Evolutionary conservation across 2,113 vertebrate species (phyloP), one percentile per base, ranked within the genome.

Genomic region (Syngnathus typhle): DNA sequence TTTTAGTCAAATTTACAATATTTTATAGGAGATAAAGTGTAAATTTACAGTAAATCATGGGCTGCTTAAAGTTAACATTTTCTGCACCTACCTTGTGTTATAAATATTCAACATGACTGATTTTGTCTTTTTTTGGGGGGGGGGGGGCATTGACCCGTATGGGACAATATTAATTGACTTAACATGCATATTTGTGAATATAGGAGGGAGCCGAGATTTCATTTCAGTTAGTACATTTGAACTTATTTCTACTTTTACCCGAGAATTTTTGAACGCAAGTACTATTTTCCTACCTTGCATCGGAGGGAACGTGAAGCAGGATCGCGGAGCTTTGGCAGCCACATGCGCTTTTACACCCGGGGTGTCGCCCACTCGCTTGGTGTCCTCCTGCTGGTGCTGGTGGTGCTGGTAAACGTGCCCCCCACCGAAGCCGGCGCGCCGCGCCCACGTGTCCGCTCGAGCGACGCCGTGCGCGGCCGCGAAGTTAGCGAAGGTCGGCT

Each of bases 371-470:
- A 27, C 67, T 71, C 89, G 82, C 75, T 88, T 92, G 69, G 79
- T 74, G 73, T 47, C 74, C 86, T 91, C 39, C 89, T 89, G 80
- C 88, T 67, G 69, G 77, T 89, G 15, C 72, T 73, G 74, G 78
- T 73, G 74, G 77, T 75, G 43, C 71, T 87, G 88, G 86, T 85
- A 90, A 5, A 82, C 74, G 80, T 89, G 90, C 49, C 84, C 1
- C 51, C 84, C 1, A 51, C 60, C 86, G 6, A 87, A 89, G 11
- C 78, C 55, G 27, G 76, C 84, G 10, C 80, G 71, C 77, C 89
- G 92, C 59, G 89, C 82, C 51, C 92, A 92, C 73, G 92, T 83
- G 68, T 90, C 93, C 74, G 92, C 84, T 75, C 88, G 90, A 64
- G 76, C 73, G 73, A 90, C 84, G 87, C 82, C 72, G 90, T 86